Percentiles rank a stretch among this genome's conserved stretches.
phyloP scores from a whole-genome alignment of 2,113 vertebrate genomes.

The Otolemur garnettii region DNA sequence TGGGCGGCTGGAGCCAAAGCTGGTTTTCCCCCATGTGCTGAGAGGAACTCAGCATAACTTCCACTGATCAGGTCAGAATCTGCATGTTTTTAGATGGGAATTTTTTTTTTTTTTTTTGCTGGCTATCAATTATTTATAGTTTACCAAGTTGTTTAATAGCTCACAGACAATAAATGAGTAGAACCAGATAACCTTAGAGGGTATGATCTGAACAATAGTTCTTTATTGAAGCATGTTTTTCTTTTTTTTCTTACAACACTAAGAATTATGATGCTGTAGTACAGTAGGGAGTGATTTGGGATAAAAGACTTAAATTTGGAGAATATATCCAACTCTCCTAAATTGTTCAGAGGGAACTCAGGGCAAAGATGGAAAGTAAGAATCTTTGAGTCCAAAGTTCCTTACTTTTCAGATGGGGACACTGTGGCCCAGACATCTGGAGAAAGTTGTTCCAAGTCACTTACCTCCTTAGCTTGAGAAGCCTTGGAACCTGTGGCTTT shows the following conservation, averaged over 20 bases:
- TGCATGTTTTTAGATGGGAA: conserved; percentile 2
- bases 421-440: background rate
- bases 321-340: background rate
- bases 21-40: background rate
- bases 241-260: background rate
- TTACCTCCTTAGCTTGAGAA: background rate
- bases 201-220: background rate
- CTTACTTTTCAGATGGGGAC: background rate
- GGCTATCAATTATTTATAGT: background rate
- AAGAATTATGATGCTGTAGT: background rate
- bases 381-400: background rate
- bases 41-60: background rate
- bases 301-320: background rate
- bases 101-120: conserved; percentile 29
- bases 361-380: background rate
- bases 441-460: background rate
- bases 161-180: background rate
- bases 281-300: background rate
- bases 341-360: background rate
- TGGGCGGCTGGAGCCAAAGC: background rate
- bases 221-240: background rate
- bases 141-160: conserved; percentile 12
- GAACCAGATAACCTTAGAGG: background rate
- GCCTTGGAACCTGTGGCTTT: background rate
- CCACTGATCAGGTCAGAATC: background rate